These are phyloP conservation scores for Choristoneura fumiferana DNA, from an alignment of 1,140 invertebrate species.

Conservation along the genomic window DNA sequence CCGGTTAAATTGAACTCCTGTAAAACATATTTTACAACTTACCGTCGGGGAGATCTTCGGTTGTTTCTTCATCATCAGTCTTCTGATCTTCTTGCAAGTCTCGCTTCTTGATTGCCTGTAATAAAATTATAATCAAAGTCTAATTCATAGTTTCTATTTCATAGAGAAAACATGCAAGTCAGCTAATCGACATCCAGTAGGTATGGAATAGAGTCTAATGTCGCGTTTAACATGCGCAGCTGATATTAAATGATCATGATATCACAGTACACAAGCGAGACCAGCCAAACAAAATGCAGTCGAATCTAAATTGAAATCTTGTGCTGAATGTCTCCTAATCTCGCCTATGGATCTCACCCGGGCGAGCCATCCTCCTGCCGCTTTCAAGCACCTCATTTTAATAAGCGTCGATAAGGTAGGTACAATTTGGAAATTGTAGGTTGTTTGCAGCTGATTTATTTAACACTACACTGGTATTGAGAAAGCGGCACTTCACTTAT, in stretches of 20 bases:
- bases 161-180: conserved; percentile 5
- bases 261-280: conserved; percentile 40
- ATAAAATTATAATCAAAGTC: conserved; percentile 33
- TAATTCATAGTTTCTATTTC: neutral
- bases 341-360: conserved; percentile 65
- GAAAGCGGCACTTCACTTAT: conserved; percentile 60
- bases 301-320: conserved; percentile 69
- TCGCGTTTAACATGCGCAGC: conserved; percentile 30
- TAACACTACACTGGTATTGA: conserved; percentile 45
- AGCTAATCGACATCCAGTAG: conserved; percentile 24
- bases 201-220: conserved; percentile 24
- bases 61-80: conserved; percentile 60
- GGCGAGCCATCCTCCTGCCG: conserved; percentile 69
- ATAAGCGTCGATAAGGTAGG: conserved; percentile 42
- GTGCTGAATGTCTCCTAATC: conserved; percentile 52
- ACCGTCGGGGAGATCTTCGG: conserved; percentile 63
- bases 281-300: conserved; percentile 56
- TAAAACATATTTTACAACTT: conserved; percentile 33
- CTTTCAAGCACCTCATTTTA: conserved; percentile 73
- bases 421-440: conserved; percentile 34
- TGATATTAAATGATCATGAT: conserved; percentile 38
- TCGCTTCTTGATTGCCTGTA: conserved; percentile 71
- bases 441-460: conserved; percentile 43
- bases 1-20: conserved; percentile 2
- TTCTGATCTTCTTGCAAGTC: conserved; percentile 61